Percentiles rank a stretch among this genome's conserved stretches.
These are phyloP conservation scores for Arenaria interpres DNA, from an alignment of 2,113 vertebrate genomes.

Conservation along the genomic window DNA sequence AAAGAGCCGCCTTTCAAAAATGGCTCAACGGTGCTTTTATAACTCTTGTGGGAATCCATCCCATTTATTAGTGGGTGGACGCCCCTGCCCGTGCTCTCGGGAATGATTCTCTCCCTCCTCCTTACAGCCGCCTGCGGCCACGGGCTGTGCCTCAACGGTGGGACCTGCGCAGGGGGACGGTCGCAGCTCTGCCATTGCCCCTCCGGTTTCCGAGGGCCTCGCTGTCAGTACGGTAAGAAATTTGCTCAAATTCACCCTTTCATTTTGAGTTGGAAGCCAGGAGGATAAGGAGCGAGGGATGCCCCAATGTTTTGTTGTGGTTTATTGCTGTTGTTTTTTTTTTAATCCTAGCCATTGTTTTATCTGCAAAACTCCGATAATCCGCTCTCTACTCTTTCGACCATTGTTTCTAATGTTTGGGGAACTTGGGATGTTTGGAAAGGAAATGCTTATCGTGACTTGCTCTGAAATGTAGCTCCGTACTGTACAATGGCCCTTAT, in stretches of 20 bases:
- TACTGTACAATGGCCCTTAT: not conserved
- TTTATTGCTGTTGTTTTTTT: not conserved
- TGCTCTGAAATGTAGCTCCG: not conserved
- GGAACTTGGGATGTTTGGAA: constrained; percentile 11
- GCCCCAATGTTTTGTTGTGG: not conserved
- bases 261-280: not conserved
- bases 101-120: not conserved
- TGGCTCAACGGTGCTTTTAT: accelerated
- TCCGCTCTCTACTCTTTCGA: not conserved
- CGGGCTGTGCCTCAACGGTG: constrained; percentile 80
- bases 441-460: constrained; percentile 15
- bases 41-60: not conserved
- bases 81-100: accelerated
- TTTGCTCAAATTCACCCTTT: not conserved
- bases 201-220: constrained; percentile 82
- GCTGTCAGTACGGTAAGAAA: constrained; percentile 85
- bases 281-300: not conserved
- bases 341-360: not conserved
- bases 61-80: accelerated
- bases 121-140: constrained; percentile 75
- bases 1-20: not conserved
- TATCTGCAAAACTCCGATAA: not conserved
- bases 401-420: not conserved
- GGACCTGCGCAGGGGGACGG: constrained; percentile 76
- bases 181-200: constrained; percentile 80